A percentile compares a stretch with the other conserved stretches of the same genome.
These are phyloP conservation scores for Hippocampus abdominalis DNA, from an alignment of 2,113 vertebrate genomes.

Conservation along the genomic window DNA sequence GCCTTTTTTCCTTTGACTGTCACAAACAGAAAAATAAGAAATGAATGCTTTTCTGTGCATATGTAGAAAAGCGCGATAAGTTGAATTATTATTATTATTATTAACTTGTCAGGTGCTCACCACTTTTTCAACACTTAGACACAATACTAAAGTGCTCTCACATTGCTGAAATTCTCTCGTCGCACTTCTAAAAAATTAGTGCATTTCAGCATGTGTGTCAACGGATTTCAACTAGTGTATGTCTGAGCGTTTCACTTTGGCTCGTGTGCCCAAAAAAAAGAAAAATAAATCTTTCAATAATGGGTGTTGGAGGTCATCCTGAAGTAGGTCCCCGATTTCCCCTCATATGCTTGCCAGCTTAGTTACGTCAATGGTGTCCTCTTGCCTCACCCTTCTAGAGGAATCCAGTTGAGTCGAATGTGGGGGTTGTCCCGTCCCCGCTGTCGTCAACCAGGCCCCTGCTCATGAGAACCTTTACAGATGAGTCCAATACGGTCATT, in stretches of 20 bases:
- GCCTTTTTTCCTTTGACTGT: too few species aligned
- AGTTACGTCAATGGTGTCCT: conserved; percentile 70
- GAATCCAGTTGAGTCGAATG: conserved; percentile 78
- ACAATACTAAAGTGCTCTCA: too few species aligned
- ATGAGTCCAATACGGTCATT: conserved; percentile 89
- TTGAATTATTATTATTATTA: too few species aligned
- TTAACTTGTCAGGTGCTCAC: too few species aligned
- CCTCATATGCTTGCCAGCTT: conserved; percentile 28
- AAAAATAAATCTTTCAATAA: not conserved
- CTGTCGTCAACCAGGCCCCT: conserved; percentile 90
- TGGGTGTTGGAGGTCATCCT: not conserved
- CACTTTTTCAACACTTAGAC: too few species aligned
- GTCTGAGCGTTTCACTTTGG: not conserved
- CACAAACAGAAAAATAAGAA: too few species aligned
- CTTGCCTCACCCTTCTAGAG: conserved; percentile 86
- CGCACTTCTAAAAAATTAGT: too few species aligned
- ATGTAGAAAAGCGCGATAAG: too few species aligned
- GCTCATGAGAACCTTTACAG: conserved; percentile 99
- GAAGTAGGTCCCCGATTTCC: not conserved
- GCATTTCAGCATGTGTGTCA: not conserved
- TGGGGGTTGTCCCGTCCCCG: conserved; percentile 76
- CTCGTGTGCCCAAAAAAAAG: not conserved
- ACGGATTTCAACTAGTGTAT: conserved; percentile 9
- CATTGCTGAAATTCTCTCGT: too few species aligned
- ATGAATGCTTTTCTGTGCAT: too few species aligned